Evolutionary conservation across 2,797 vertebrate species (phyloP).

Genomic region (Mormyrus hasselquistii): DNA sequence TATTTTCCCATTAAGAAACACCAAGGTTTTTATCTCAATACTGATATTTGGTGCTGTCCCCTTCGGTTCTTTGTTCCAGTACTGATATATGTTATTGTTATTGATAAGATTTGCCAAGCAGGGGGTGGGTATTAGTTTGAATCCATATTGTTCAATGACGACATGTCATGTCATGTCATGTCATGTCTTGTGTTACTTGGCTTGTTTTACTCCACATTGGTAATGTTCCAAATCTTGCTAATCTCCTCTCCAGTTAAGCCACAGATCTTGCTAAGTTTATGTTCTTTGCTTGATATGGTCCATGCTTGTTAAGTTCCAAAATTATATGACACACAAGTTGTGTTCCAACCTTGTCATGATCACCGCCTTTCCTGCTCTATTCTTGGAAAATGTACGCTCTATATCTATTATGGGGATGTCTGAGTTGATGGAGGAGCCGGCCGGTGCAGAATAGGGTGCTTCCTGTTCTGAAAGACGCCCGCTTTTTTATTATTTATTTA

Average conservation of each 20-base stretch:
- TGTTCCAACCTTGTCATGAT: not conserved
- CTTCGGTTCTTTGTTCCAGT: not conserved
- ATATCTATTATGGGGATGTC: not conserved
- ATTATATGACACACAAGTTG: not conserved
- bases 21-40: not conserved
- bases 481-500: not conserved
- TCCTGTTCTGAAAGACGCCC: not conserved
- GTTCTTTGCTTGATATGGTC: not conserved
- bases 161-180: not conserved
- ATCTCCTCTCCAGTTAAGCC: not conserved
- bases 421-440: not conserved
- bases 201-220: not conserved
- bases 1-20: not conserved
- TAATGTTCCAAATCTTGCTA: not conserved
- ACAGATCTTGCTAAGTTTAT: not conserved
- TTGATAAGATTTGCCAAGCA: not conserved
- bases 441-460: not conserved
- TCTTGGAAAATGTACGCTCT: not conserved
- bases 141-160: not conserved
- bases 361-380: not conserved
- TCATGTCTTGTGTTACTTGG: not conserved
- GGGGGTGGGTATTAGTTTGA: not conserved
- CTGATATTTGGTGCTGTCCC: not conserved
- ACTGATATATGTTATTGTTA: not conserved
- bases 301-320: not conserved